A percentile compares a stretch with the other conserved stretches of the same genome.
Evolutionary conservation across 2,888 invertebrate genomes (phyloP).

Genomic region (Kuschelorhynchus macadamiae): DNA sequence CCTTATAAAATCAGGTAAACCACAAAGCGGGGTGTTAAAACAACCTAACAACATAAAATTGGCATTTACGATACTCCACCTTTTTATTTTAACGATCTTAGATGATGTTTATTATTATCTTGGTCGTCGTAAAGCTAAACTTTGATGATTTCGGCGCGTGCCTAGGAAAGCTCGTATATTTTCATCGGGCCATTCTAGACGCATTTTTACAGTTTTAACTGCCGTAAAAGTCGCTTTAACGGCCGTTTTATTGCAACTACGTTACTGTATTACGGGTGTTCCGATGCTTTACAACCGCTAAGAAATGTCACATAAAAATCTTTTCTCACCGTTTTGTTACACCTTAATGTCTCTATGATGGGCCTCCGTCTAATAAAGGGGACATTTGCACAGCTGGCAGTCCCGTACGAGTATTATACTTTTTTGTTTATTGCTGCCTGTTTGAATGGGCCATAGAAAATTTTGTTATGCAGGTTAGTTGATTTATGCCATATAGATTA

Average conservation of each 20-base stretch:
- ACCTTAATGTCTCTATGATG: constrained; percentile 47
- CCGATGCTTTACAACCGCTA: constrained; percentile 57
- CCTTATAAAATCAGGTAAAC: constrained; percentile 58
- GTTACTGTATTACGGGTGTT: constrained; percentile 61
- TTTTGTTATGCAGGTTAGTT: background rate
- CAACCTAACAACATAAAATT: constrained; percentile 67
- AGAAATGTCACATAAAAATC: constrained; percentile 60
- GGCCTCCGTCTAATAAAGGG: constrained; percentile 25
- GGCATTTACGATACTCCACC: constrained; percentile 67
- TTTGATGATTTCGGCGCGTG: constrained; percentile 66
- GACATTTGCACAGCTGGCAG: constrained; percentile 34
- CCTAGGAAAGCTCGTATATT: constrained; percentile 64
- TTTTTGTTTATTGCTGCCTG: constrained; percentile 1
- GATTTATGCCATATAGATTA: constrained; percentile 8
- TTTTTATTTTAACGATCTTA: constrained; percentile 66
- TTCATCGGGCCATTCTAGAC: constrained; percentile 67
- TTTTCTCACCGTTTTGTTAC: constrained; percentile 52
- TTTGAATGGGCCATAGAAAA: constrained; percentile 14
- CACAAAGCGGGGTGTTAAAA: constrained; percentile 64
- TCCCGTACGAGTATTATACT: constrained; percentile 20
- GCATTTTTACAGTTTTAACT: constrained; percentile 69
- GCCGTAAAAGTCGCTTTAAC: constrained; percentile 69
- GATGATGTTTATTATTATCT: constrained; percentile 65
- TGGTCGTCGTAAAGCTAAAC: constrained; percentile 65
- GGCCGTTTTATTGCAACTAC: constrained; percentile 69